Evolutionary conservation across 2,113 vertebrate species (phyloP), one percentile per base, ranked within the genome.

Genomic region (Saguinus imperator): DNA sequence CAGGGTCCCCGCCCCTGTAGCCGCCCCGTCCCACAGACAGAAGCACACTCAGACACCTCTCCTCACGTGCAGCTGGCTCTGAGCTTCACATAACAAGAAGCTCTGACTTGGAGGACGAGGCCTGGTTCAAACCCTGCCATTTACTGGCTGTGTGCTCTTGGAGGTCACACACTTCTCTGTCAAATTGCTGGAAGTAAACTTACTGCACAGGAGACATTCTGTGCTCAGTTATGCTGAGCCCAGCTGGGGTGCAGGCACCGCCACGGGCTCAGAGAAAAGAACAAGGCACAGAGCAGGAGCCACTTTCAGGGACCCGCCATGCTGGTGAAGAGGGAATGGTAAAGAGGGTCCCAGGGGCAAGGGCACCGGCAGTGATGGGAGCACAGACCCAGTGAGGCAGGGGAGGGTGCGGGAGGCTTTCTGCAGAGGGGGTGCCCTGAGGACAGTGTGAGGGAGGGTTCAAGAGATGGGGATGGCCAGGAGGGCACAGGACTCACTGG

Each of bases 281-380:
- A 8, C 8, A 8, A 35, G 5, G 35, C 18, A 4, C 70, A 5
- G 52, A 13, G n/a, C 16, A 40, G 45, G 23, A 68, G 16, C 43
- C 4, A 35, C 40, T 50, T 16, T 14, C 2, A 9, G 3, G 73
- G 58, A 75, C n/a, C 16, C 4, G 1, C 45, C 40, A 7, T 16
- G 48, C 68, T 37, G 11, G 43, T 0, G 0, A 29, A 58, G 50
- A 25, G 23, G 64, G n/a, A 23, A 27, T 13, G 17, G 80, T 57
- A 40, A 58, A 58, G 55, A 82, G 23, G 35, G 2, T 32, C 40
- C 45, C 17, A 0, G 50, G 9, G 23, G 9, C 6, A 10, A 2
- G 27, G 40, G n/a, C 10, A 0, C 3, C 6, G 37, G 37, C 25
- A 29, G 57, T 0, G 8, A n/a, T 0, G 8, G 23, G 55, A 3